phyloP scores from a whole-genome alignment of 2,797 vertebrate species.

The Gymnothorax javanicus region DNA sequence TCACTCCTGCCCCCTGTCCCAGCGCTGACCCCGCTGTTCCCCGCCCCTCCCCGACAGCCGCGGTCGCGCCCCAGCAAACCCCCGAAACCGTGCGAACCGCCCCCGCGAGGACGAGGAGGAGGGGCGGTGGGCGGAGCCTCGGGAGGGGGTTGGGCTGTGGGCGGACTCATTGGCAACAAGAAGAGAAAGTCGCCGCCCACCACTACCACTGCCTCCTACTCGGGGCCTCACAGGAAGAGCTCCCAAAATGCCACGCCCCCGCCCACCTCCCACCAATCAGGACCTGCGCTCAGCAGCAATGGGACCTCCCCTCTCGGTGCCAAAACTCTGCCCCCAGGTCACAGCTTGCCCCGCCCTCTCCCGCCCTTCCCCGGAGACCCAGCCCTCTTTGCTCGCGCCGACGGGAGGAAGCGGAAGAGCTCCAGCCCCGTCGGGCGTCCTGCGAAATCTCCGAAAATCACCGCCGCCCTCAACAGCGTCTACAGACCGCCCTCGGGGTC shows the following conservation, averaged over 20 bases:
- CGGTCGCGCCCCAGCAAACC: not conserved
- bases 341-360: not conserved
- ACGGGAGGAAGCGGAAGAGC: slow-evolving; percentile 23
- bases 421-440: not conserved
- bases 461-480: not conserved
- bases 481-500: slow-evolving; percentile 19
- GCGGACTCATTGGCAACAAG: not conserved
- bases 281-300: not conserved
- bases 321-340: slow-evolving; percentile 25
- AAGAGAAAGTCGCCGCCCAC: slow-evolving; percentile 1
- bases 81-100: not conserved
- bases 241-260: not conserved
- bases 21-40: slow-evolving; percentile 47
- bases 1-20: slow-evolving; percentile 56
- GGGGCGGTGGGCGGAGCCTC: not conserved
- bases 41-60: not conserved
- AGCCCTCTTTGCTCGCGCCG: not conserved
- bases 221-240: not conserved
- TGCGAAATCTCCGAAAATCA: not conserved
- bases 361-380: not conserved
- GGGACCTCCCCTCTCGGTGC: slow-evolving; percentile 22
- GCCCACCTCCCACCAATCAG: not conserved
- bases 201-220: not conserved
- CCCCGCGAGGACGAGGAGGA: slow-evolving; percentile 54
- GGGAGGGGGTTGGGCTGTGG: slow-evolving; percentile 42